Conservation (phyloP, 2,797 vertebrate genomes). For the Thunnus albacares region DNA sequence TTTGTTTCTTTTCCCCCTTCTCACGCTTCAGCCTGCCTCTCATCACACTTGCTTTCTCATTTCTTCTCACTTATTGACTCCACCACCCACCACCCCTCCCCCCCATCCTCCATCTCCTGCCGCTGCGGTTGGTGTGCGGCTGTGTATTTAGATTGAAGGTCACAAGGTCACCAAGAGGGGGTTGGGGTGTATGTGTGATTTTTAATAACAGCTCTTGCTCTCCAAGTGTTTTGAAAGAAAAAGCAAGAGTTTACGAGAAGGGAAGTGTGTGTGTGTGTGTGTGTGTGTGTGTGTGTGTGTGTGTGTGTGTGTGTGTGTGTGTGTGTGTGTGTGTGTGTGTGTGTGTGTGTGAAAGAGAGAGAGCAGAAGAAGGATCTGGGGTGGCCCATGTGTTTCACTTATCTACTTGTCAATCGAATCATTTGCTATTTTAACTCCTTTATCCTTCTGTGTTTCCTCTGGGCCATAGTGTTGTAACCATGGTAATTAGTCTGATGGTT, state of each 20-base stretch:
- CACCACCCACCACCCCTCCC: neutral
- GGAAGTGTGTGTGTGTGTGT: neutral
- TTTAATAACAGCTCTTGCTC: slow-evolving; percentile 38
- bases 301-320: neutral
- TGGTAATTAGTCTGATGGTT: slow-evolving; percentile 71
- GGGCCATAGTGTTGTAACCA: slow-evolving; percentile 54
- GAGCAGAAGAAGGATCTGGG: slow-evolving; percentile 19
- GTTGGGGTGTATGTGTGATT: slow-evolving; percentile 38
- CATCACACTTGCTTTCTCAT: slow-evolving; percentile 56
- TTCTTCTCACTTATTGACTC: slow-evolving; percentile 46
- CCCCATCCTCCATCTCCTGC: neutral
- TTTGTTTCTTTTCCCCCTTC: slow-evolving; percentile 16
- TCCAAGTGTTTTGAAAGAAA: slow-evolving; percentile 27
- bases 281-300: neutral
- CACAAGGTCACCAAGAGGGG: slow-evolving; percentile 60
- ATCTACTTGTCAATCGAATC: slow-evolving; percentile 54
- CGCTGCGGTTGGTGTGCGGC: slow-evolving; percentile 39
- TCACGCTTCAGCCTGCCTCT: slow-evolving; percentile 32
- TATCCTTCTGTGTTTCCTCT: slow-evolving; percentile 41
- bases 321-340: neutral
- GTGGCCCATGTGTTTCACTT: slow-evolving; percentile 25
- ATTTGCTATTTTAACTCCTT: slow-evolving; percentile 62
- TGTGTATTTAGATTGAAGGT: slow-evolving; percentile 77
- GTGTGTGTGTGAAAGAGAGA: neutral
- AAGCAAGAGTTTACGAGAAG: slow-evolving; percentile 20